phyloP scores from a whole-genome alignment of 1,140 invertebrate genomes.

The Drosophila dunni region DNA sequence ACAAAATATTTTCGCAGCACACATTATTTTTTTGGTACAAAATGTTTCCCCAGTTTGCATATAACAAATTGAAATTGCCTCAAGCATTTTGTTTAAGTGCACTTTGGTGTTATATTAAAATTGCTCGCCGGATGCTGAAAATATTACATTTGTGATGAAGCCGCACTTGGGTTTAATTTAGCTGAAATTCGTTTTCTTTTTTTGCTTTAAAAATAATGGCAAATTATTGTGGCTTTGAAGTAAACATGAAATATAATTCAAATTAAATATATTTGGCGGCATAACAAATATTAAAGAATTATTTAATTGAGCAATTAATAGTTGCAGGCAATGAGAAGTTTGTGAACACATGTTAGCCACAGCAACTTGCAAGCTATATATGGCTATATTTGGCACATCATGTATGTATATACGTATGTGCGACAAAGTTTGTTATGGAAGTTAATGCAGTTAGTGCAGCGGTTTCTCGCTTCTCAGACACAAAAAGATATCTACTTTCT shows the following conservation, averaged over 20 bases:
- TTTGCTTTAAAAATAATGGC: background rate
- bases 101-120: conserved; percentile 54
- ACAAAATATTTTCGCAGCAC: conserved; percentile 4
- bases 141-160: background rate
- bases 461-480: conserved; percentile 24
- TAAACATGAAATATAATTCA: no score
- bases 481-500: conserved; percentile 17
- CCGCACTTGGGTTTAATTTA: conserved; percentile 28
- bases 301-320: no score
- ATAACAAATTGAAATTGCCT: conserved; percentile 36
- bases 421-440: conserved; percentile 64
- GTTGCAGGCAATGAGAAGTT: no score
- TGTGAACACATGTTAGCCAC: no score
- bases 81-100: conserved; percentile 41
- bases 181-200: conserved; percentile 15
- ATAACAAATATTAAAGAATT: no score
- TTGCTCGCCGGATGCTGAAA: conserved; percentile 11
- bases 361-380: no score
- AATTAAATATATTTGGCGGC: no score
- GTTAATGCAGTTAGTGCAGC: conserved; percentile 60
- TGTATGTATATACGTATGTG: conserved; percentile 5
- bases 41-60: conserved; percentile 29
- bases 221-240: no score
- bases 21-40: conserved; percentile 16
- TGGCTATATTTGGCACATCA: no score